Conservation (phyloP, 2,797 vertebrate genomes). For the Xerus rutilus region DNA sequence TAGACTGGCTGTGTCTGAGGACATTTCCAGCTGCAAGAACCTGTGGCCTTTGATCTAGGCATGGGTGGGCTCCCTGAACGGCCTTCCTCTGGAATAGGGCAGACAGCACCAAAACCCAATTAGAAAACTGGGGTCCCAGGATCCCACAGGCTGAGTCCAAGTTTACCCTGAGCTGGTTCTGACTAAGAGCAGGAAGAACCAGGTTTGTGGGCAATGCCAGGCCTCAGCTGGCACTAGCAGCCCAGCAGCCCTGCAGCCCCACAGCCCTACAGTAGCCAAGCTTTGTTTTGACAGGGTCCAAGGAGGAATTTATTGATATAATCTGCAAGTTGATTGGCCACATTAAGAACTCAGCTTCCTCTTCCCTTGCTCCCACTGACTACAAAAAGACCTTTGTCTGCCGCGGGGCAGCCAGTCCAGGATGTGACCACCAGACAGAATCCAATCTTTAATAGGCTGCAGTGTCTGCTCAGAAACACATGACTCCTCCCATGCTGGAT, state of each 20-base stretch:
- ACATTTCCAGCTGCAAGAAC: not conserved
- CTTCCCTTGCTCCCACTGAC: conserved; percentile 1
- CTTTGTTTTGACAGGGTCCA: conserved; percentile 63
- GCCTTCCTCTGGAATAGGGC: not conserved
- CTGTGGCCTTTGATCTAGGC: not conserved
- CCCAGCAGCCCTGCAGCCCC: not conserved
- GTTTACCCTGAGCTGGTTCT: not conserved
- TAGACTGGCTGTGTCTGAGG: not conserved
- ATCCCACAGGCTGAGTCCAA: not conserved
- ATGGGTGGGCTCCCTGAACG: not conserved
- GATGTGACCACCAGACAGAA: conserved; percentile 71
- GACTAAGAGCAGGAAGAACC: not conserved
- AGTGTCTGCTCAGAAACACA: conserved; percentile 18
- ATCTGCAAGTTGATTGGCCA: conserved; percentile 62
- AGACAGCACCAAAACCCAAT: not conserved
- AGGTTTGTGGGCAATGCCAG: not conserved
- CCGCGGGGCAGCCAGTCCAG: not conserved
- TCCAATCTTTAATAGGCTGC: conserved; percentile 34
- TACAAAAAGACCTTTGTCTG: conserved; percentile 77
- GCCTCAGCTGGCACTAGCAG: not conserved
- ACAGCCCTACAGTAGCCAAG: not conserved
- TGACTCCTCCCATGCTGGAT: not conserved
- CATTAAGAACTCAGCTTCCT: conserved; percentile 56
- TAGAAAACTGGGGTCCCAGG: not conserved
- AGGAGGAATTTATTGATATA: conserved; percentile 62